phyloP scores from a whole-genome alignment of 1,140 invertebrate genomes.

The Hyposmocoma kahamanoa region DNA sequence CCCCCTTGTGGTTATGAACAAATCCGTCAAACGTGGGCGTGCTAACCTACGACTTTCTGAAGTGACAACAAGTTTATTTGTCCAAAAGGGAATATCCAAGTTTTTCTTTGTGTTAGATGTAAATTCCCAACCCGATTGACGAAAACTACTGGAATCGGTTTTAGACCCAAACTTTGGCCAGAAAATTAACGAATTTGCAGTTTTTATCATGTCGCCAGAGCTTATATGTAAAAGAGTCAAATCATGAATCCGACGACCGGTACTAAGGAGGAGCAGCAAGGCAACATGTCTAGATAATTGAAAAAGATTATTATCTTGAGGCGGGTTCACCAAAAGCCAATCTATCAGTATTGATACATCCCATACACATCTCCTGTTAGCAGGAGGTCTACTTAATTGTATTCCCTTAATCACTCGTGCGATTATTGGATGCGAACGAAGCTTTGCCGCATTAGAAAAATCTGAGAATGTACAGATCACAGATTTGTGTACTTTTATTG shows the following conservation, averaged over 20 bases:
- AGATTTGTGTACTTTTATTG: background rate
- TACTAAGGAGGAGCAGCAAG: conserved; percentile 29
- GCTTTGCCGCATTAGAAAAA: too few relatives aligned
- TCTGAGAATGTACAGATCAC: too few relatives aligned
- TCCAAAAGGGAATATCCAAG: conserved; percentile 5
- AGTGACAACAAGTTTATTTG: conserved; percentile 3
- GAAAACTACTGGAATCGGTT: background rate
- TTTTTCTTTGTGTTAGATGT: background rate
- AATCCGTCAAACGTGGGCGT: background rate
- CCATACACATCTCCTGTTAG: too few relatives aligned
- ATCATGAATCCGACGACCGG: conserved; percentile 37
- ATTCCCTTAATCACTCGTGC: too few relatives aligned
- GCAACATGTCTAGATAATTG: conserved; percentile 26
- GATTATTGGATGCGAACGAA: too few relatives aligned
- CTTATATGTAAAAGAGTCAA: conserved; percentile 30
- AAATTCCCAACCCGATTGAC: conserved; percentile 15
- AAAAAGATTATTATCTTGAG: conserved; percentile 14
- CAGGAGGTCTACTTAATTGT: too few relatives aligned
- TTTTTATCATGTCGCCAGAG: background rate
- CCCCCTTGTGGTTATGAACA: conserved; percentile 23
- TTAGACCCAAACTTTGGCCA: conserved; percentile 20
- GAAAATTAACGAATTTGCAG: conserved; percentile 15
- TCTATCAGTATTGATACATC: background rate
- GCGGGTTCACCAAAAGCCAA: background rate
- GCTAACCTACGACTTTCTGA: conserved; percentile 1